phyloP scores from a whole-genome alignment of 2,113 vertebrate species.

The Dipodomys ordii region DNA sequence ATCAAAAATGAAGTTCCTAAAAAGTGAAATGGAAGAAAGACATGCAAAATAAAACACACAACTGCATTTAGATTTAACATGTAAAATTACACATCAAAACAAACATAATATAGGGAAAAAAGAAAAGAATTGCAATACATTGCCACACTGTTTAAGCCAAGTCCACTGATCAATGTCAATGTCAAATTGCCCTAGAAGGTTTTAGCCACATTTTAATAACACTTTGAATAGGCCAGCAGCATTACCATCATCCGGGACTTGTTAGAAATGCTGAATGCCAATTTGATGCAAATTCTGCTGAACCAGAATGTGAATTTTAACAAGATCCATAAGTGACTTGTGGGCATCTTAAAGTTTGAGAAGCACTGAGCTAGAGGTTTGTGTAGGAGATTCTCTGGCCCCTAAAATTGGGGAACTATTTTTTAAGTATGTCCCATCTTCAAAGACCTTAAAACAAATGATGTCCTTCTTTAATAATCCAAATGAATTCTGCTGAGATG shows the following conservation, averaged over 20 bases:
- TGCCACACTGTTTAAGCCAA: conserved; percentile 12
- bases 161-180: conserved; percentile 24
- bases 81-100: conserved; percentile 60
- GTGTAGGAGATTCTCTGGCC: conserved; percentile 18
- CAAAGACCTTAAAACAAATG: conserved; percentile 55
- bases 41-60: conserved; percentile 35
- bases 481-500: conserved; percentile 59
- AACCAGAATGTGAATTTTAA: conserved; percentile 59
- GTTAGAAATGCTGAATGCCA: conserved; percentile 28
- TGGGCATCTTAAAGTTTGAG: conserved; percentile 67
- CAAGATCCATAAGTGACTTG: conserved; percentile 40
- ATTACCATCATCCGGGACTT: conserved; percentile 29
- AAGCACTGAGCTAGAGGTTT: conserved; percentile 71
- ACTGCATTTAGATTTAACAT: conserved; percentile 34
- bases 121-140: conserved; percentile 45
- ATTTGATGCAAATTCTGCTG: conserved; percentile 31
- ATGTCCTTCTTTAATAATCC: conserved; percentile 56
- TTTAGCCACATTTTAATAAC: conserved; percentile 40
- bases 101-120: not conserved
- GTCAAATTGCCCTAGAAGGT: not conserved
- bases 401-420: conserved; percentile 20
- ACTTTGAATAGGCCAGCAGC: conserved; percentile 48
- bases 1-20: conserved; percentile 50
- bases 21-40: conserved; percentile 32
- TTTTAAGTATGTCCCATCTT: conserved; percentile 57